Conservation (phyloP, 1,140 invertebrate genomes). For the Polypedilum vanderplanki region DNA sequence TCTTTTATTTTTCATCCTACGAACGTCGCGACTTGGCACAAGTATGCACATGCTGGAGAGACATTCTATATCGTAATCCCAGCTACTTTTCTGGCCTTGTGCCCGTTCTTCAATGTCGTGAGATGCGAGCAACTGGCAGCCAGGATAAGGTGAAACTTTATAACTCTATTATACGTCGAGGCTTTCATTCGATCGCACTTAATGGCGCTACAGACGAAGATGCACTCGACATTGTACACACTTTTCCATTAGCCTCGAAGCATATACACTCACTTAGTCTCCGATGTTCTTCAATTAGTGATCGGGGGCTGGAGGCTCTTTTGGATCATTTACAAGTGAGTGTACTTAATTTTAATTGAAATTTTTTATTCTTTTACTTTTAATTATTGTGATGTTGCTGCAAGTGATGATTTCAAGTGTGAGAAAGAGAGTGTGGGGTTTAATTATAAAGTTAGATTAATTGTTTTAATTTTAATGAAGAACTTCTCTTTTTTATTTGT, state of each 20-base stretch:
- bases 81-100: constrained; percentile 76
- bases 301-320: constrained; percentile 77
- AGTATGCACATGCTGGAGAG: constrained; percentile 77
- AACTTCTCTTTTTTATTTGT: too few relatives aligned
- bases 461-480: too few relatives aligned
- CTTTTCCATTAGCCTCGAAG: constrained; percentile 73
- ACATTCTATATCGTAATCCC: constrained; percentile 74
- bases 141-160: constrained; percentile 67
- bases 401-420: too few relatives aligned
- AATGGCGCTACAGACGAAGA: constrained; percentile 83
- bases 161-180: constrained; percentile 71
- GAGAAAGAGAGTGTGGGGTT: too few relatives aligned
- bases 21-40: constrained; percentile 73
- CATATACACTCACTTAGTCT: constrained; percentile 74
- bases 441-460: too few relatives aligned
- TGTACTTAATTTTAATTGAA: constrained; percentile 29
- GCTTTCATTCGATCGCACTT: constrained; percentile 76
- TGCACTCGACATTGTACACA: constrained; percentile 75
- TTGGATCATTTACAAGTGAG: constrained; percentile 76
- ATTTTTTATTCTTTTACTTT: not conserved
- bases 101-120: constrained; percentile 74
- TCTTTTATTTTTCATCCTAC: constrained; percentile 72
- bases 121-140: constrained; percentile 59
- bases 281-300: constrained; percentile 78
- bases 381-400: too few relatives aligned